Evolutionary conservation across 2,797 vertebrate genomes (phyloP).

Genomic region (Lophius americanus): DNA sequence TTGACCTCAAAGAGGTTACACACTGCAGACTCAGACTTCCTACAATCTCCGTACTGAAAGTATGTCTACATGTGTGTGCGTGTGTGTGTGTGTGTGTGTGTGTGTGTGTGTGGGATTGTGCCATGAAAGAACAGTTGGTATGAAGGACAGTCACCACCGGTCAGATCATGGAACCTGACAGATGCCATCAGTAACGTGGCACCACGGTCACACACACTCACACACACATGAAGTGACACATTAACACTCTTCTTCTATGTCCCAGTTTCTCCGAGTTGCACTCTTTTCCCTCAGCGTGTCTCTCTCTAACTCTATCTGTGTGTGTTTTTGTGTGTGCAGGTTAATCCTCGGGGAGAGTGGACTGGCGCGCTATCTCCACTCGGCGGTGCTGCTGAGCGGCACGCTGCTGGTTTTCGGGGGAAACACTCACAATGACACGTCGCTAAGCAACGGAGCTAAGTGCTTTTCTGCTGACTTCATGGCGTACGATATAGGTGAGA

Average conservation of each 20-base stretch:
- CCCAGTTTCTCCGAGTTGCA: slow-evolving; percentile 1
- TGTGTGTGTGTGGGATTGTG: slow-evolving; percentile 16
- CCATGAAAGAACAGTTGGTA: slow-evolving; percentile 66
- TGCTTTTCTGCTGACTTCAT: slow-evolving; percentile 94
- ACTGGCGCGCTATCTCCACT: slow-evolving; percentile 92
- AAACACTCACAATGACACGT: slow-evolving; percentile 97
- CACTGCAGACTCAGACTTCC: slow-evolving; percentile 35
- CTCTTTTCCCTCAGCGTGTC: neutral
- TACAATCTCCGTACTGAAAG: neutral
- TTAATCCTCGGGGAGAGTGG: slow-evolving; percentile 91
- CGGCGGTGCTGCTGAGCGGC: slow-evolving; percentile 90
- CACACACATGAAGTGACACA: slow-evolving; percentile 23
- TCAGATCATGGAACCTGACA: slow-evolving; percentile 47
- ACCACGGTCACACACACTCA: slow-evolving; percentile 25
- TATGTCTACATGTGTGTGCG: slow-evolving; percentile 6
- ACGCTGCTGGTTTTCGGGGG: slow-evolving; percentile 93
- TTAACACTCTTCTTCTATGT: slow-evolving; percentile 17
- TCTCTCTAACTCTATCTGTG: slow-evolving; percentile 1
- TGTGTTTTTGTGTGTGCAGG: slow-evolving; percentile 85
- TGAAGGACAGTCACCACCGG: slow-evolving; percentile 59
- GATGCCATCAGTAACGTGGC: slow-evolving; percentile 51
- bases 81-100: slow-evolving; percentile 1
- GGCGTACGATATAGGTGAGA: slow-evolving; percentile 91
- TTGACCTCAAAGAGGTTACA: slow-evolving; percentile 25
- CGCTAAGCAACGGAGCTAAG: slow-evolving; percentile 94